Evolutionary conservation across 1,140 invertebrate species (phyloP), one percentile per base, ranked within the genome.

Genomic region (Helicoverpa zea): DNA sequence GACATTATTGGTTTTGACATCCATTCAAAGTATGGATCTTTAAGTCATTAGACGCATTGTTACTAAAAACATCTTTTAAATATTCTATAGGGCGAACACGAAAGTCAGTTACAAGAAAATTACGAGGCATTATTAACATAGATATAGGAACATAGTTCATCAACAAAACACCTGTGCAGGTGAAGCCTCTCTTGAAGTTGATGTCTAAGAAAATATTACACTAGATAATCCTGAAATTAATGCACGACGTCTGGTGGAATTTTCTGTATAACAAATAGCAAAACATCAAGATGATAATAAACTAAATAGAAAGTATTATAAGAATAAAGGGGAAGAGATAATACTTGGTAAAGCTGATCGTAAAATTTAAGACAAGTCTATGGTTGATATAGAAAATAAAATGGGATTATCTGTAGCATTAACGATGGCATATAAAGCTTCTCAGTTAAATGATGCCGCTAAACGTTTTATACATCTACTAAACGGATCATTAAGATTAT

Each of bases 401-500:
- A 59, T 61, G 18, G 58, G 18, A 61, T 51, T 61, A 51, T 68
- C 64, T 9, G 49, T 30, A 56, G 13, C 43, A 74, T 59, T 58
- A 1, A 35, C 12, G 29, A 43, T 51, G 16, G 23, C 51, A 59
- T n/a, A 61, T 51, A 76, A 74, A 76, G 56, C 56, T 76, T 61
- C 56, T 29, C n/a, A 47, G 73, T 59, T 47, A 61, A 82, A 80
- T 84, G 68, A 59, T 73, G 56, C 79, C 70, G 81, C 74, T 82
- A 82, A 80, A 86, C 80, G 82, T 79, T 83, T 76, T 63, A 52
- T 73, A 43, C 35, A 63, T 79, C 30, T 79, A 75, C 80, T 80
- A 81, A 90, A 84, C 87, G 49, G 68, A 72, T 72, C 68, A 54
- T 72, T 72, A 23, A 74, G 54, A 58, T 59, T 74, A 58, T 74